Conservation (phyloP, 2,113 vertebrate species). For the Zosterops hypoxanthus region DNA sequence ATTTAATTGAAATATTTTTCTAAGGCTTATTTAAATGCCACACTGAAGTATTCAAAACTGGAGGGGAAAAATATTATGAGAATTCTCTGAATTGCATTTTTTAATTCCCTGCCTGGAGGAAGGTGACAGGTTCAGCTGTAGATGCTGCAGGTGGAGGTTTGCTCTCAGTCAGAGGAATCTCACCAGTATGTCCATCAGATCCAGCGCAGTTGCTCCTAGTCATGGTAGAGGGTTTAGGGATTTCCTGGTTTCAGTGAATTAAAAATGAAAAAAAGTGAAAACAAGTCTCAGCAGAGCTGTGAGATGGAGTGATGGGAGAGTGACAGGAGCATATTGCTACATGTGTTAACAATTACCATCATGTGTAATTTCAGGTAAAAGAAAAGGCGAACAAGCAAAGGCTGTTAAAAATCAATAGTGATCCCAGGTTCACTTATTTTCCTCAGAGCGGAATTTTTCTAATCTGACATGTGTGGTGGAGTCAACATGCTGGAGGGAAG, state of each 20-base stretch:
- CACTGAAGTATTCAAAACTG: neutral
- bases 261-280: neutral
- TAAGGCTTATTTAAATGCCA: neutral
- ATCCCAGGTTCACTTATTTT: neutral
- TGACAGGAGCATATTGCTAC: neutral
- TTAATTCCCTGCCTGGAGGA: neutral
- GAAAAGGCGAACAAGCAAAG: neutral
- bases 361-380: neutral
- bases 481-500: neutral
- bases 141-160: neutral
- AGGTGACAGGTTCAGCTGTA: neutral
- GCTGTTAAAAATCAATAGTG: neutral
- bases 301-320: neutral
- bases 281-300: neutral
- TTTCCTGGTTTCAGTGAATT: neutral
- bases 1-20: neutral
- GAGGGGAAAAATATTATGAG: neutral
- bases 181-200: neutral
- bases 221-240: neutral
- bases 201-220: neutral
- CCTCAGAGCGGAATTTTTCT: neutral
- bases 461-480: neutral
- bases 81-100: neutral
- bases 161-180: neutral
- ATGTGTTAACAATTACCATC: conserved; percentile 1